phyloP scores from a whole-genome alignment of 2,888 invertebrate species.

The Apamea anceps region DNA sequence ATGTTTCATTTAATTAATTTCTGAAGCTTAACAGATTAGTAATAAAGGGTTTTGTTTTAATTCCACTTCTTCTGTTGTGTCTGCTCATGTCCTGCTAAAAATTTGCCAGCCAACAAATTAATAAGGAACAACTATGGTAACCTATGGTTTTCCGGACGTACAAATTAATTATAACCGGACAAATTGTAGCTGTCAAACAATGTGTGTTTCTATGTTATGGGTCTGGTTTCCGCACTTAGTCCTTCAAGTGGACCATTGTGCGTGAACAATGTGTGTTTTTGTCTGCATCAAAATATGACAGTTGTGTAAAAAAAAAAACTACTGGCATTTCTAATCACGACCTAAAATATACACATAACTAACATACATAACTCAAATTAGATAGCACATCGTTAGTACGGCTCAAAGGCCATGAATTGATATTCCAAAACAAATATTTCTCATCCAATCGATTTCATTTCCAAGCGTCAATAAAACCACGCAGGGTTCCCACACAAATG shows the following conservation, averaged over 20 bases:
- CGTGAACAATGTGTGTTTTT: neutral
- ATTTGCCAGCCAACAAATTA: neutral
- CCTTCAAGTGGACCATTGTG: too few relatives aligned
- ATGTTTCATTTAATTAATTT: constrained; percentile 40
- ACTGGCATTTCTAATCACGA: neutral
- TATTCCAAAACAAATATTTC: constrained; percentile 13
- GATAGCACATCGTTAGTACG: neutral
- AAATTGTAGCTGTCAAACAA: neutral
- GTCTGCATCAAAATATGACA: neutral
- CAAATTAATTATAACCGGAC: neutral
- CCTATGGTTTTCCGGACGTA: neutral
- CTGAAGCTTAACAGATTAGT: constrained; percentile 10
- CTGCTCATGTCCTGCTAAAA: neutral
- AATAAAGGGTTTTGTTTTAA: neutral
- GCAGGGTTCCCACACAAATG: constrained; percentile 12
- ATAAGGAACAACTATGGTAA: neutral
- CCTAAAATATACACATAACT: too few relatives aligned
- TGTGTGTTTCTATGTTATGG: too few relatives aligned
- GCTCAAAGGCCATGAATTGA: neutral
- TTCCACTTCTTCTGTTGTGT: neutral
- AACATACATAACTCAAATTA: neutral
- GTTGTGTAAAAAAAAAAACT: neutral
- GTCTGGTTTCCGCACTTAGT: too few relatives aligned
- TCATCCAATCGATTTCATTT: neutral
- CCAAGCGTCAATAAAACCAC: neutral